Base-by-base conservation (phyloP, 2,888 invertebrate genomes). In the Dermolepida albohirtum region DNA sequence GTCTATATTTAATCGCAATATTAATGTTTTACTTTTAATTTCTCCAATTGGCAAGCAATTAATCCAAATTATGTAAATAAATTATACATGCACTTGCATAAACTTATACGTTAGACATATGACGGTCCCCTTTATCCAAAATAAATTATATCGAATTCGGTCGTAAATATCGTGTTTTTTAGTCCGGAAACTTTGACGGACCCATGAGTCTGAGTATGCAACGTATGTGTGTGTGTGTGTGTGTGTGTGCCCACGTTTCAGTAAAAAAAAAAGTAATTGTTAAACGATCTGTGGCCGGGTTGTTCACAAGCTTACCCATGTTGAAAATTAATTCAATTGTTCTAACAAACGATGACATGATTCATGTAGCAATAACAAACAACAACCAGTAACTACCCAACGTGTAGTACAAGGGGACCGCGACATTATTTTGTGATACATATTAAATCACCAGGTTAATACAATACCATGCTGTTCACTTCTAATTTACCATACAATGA, bases 321-420 rank as follows among this genome's bases (percentile, higher is more conserved):
- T 83, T 75, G 82, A 82, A 82, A 83, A 83, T 82, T 82, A 82
- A 83, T 83, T 83, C 83, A 82, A 83, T 83, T 83, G 82, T 83
- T 82, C 64, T 67, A 79, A 82, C 81, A 80, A 82, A 81, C 78
- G 78, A 78, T 76, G 80, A 81, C 81, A 81, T 79, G 81, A 81
- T 80, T 81, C 80, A 80, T 81, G 80, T 76, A 74, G 74, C 51
- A 51, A 51, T 50, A 59, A 59, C 50, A 66, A 34, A 57, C 27
- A 57, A 41, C 27, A 27, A 27, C 47, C n/a, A 16, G 47, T 12
- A 22, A 43, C 43, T n/a, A 12, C 14, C n/a, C 27, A 27, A 16
- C 16, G 16, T 12, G n/a, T 49, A 49, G 49, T 47, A 34, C 40
- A 54, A 54, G 63, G 47, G 49, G 39, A 49, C 29, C 63, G 47